Evolutionary conservation across 2,113 vertebrate species (phyloP).

Genomic region (Chunga burmeisteri): DNA sequence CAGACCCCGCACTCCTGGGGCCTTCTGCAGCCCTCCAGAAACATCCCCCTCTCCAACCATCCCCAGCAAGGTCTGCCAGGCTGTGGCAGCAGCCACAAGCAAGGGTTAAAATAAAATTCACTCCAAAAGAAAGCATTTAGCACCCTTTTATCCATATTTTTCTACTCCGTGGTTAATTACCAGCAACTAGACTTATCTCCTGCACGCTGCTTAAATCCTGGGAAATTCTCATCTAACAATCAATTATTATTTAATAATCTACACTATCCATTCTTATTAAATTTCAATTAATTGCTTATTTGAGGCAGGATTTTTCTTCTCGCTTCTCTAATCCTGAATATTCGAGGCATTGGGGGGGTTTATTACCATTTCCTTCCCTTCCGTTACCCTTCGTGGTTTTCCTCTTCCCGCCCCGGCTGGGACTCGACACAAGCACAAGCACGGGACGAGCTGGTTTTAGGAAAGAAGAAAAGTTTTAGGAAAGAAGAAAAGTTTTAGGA

Average conservation of each 20-base stretch:
- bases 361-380: background rate
- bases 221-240: conserved; percentile 58
- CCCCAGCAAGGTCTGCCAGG: background rate
- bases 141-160: conserved; percentile 20
- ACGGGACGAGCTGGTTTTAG: fast-evolving
- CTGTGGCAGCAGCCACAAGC: background rate
- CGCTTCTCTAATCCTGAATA: conserved; percentile 16
- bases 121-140: conserved; percentile 31
- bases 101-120: conserved; percentile 34
- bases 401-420: background rate
- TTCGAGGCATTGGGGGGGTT: background rate
- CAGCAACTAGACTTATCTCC: conserved; percentile 36
- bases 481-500: background rate
- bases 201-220: background rate
- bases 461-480: background rate
- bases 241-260: conserved; percentile 70
- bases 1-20: background rate
- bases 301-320: conserved; percentile 29
- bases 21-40: background rate
- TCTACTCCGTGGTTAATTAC: conserved; percentile 37
- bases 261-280: conserved; percentile 53
- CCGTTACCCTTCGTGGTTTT: background rate
- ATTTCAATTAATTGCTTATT: conserved; percentile 66
- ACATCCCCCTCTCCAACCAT: fast-evolving
- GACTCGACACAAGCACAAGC: background rate